Base-by-base conservation (phyloP, 2,113 vertebrate genomes). In the Leptocoma aspasia region DNA sequence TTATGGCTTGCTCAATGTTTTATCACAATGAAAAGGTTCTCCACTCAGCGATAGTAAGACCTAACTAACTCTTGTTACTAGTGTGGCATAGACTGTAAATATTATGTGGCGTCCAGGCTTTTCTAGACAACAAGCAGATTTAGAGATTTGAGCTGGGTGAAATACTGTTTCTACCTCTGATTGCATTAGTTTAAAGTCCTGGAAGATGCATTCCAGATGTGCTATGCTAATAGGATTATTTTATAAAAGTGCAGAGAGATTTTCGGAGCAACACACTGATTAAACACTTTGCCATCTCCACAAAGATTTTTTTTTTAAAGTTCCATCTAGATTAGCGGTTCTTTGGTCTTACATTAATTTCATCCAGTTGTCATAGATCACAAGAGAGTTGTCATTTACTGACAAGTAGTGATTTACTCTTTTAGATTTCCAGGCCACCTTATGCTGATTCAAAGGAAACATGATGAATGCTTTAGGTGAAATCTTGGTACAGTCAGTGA, bases 121-220 rank as follows among this genome's bases (percentile, higher is more conserved):
- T 94, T 95, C 79, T 88, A 88, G 64, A 87, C 0, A 2, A 65
- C 54, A 80, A 81, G 60, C 31, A 92, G 63, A 63, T 94, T 77
- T 72, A 81, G 68, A 94, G 71, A 92, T 90, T 30, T 86, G 63
- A 83, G 39, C 33, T 78, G 33, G 10, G n/a, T 91, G 56, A 91
- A 95, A 94, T 68, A 90, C 41, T 63, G 47, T 80, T 96, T 90
- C 79, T 92, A 57, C 35, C 54, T 78, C 54, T 70, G 52, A 95
- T 56, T 88, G 56, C 69, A 78, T 90, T 95, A 89, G 44, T 56
- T 89, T 72, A 30, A 95, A 83, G 28, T 44, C 52, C 50, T 64
- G 56, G 60, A 86, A 86, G 68, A 88, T 83, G 21, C 45, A 66
- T 78, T 93, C 64, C 92, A 95, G 87, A 91, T 90, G 79, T 92